Evolutionary conservation across 2,113 vertebrate species (phyloP), one percentile per base, ranked within the genome.

Genomic region (Paradisaea rubra): DNA sequence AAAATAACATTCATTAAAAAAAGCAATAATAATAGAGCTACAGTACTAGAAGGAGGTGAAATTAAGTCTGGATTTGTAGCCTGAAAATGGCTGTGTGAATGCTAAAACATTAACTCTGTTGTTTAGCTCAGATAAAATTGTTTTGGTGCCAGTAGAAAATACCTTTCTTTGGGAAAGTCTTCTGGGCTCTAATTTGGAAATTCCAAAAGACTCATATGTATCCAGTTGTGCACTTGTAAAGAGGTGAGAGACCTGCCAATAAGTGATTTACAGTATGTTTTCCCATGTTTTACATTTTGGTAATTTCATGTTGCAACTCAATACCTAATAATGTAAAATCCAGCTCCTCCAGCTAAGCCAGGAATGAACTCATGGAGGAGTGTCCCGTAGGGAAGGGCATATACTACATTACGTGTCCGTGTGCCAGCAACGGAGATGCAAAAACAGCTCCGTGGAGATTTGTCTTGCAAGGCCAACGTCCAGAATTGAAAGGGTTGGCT

Each of bases 191-290:
- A 95, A 89, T 60, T 88, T 95, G 96, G 97, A 97, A 97, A 97
- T 93, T 96, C 96, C 94, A 96, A 96, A 96, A 82, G 59, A 78
- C 91, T 82, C 78, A 79, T 91, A 94, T 83, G 24, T 94, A 89
- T 63, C 63, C 66, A 93, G 83, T 50, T 41, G 79, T 94, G 91
- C 97, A 66, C 80, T 97, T 97, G 91, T 97, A 95, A 95, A 96
- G 88, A 97, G 95, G 96, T 91, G 77, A 96, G 93, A 74, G 74
- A 94, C 89, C 95, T 97, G 96, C 97, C 97, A 96, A 93, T 97
- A 97, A 98, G 93, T 97, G 97, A 98, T 97, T 97, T 97, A 95
- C 95, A 97, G 89, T 95, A 92, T 97, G 96, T 97, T 97, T 94
- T 89, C 94, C 96, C 94, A 73, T 96, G 96, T 96, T 97, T 97